Conservation (phyloP, 2,888 invertebrate genomes). For the Steinernema hermaphroditum region DNA sequence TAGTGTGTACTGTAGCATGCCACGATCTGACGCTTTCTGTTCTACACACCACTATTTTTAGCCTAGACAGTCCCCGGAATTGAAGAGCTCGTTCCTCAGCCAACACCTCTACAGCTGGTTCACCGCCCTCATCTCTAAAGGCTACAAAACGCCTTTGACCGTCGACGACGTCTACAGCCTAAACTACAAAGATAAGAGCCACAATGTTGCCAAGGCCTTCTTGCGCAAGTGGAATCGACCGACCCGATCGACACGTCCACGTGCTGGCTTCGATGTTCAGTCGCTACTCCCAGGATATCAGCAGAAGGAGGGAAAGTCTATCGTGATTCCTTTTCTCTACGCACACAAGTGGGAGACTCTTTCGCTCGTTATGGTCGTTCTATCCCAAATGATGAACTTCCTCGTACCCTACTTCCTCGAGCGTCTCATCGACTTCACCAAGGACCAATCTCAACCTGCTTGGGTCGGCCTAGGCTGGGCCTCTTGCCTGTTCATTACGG, state of each 20-base stretch:
- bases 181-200: not conserved
- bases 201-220: not conserved
- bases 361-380: not conserved
- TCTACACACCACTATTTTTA: not conserved
- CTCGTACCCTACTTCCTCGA: conserved; percentile 56
- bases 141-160: conserved; percentile 41
- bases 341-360: not conserved
- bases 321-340: not conserved
- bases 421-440: conserved; percentile 58
- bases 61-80: conserved; percentile 70
- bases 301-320: not conserved
- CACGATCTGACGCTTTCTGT: no score
- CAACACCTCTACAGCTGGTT: conserved; percentile 85
- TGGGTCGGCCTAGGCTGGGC: conserved; percentile 78
- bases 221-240: not conserved
- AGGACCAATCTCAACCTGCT: conserved; percentile 54
- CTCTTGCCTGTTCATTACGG: conserved; percentile 76
- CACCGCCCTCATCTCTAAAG: conserved; percentile 71
- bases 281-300: not conserved
- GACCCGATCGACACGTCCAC: no score
- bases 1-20: no score
- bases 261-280: not conserved
- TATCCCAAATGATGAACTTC: not conserved
- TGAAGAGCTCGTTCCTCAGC: conserved; percentile 82
- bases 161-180: not conserved